Base-by-base conservation (phyloP, 2,888 invertebrate species). In the Acanthopleura granulata region DNA sequence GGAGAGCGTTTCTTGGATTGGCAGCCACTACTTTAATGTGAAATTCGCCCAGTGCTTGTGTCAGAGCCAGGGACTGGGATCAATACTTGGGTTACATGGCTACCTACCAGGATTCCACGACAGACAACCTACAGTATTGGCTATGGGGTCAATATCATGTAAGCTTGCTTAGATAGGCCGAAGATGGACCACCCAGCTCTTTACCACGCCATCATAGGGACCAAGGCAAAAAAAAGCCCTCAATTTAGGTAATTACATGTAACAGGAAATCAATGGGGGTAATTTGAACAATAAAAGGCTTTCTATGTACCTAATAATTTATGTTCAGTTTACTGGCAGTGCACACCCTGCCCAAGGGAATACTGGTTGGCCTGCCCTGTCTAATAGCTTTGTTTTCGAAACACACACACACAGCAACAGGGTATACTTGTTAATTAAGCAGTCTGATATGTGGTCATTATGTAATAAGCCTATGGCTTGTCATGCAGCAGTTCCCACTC, bases 231-330 rank as follows among this genome's bases (percentile, higher is more conserved):
- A 25, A 25, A 27, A 66, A 66, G 25, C 16, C 16, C 29, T 22
- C 29, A 66, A 22, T 66, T 66, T 66, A 27, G 66, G 3, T 66
- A 66, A 66, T 66, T 66, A 66, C 66, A 66, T 27, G 27, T 25
- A 57, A 18, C 25, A 27, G 66, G 29, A 66, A 66, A 66, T 66
- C 66, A 66, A 66, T 66, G 66, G 14, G 22, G 66, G 18, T 22
- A 66, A 22, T 66, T 66, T 57, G 1, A 18, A 6, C 57, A 57
- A 57, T 57, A 57, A 57, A 57, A 57, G 57, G 57, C 22, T 57
- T 57, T 57, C 57, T 57, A 57, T 57, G 57, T 57, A n/a, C 22
- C 57, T 57, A 3, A 40, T 40, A 40, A 40, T 40, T 40, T 40
- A 40, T 40, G 40, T 3, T 40, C 40, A 40, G 40, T 40, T 40